Percentiles rank a stretch among this genome's conserved stretches.
Evolutionary conservation across 2,888 invertebrate genomes (phyloP).

Genomic region (Nomada ruficornis): DNA sequence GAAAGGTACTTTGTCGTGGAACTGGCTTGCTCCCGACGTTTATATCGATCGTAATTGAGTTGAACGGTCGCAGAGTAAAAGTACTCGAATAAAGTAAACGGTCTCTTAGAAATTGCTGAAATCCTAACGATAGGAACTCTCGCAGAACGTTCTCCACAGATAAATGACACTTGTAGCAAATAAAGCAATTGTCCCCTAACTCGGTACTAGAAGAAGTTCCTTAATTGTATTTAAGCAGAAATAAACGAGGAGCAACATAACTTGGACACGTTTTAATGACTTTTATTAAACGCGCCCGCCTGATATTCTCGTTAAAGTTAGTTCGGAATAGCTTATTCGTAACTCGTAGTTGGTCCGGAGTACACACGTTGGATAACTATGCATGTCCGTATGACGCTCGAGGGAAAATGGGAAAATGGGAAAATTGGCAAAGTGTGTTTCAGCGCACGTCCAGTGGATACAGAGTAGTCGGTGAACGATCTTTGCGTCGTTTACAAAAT

Average conservation of each 20-base stretch:
- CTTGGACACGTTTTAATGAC: slow-evolving; percentile 37
- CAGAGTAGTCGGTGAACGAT: neutral
- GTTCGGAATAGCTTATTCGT: slow-evolving; percentile 50
- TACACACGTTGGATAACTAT: slow-evolving; percentile 49
- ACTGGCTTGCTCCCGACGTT: slow-evolving; percentile 7
- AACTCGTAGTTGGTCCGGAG: slow-evolving; percentile 27
- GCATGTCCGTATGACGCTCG: slow-evolving; percentile 21
- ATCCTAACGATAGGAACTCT: slow-evolving; percentile 7
- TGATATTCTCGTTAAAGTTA: slow-evolving; percentile 51
- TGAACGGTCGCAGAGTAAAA: slow-evolving; percentile 24
- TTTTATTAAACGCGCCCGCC: slow-evolving; percentile 46
- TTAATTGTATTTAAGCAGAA: slow-evolving; percentile 48
- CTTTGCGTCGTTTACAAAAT: too few relatives aligned
- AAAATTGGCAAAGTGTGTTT: slow-evolving; percentile 35
- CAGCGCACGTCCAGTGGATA: neutral
- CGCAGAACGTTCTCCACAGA: neutral
- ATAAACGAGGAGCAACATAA: slow-evolving; percentile 40
- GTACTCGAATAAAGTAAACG: neutral
- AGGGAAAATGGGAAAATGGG: slow-evolving; percentile 18
- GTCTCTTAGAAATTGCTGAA: too few relatives aligned
- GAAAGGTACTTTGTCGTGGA: slow-evolving; percentile 42
- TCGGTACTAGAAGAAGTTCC: slow-evolving; percentile 26
- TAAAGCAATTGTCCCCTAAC: slow-evolving; percentile 29
- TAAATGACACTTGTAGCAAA: slow-evolving; percentile 33
- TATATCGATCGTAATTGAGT: slow-evolving; percentile 34